These are phyloP conservation scores for Hermaeophaga mercurialis DNA, from an alignment of 2,888 invertebrate genomes.

Conservation along the genomic window DNA sequence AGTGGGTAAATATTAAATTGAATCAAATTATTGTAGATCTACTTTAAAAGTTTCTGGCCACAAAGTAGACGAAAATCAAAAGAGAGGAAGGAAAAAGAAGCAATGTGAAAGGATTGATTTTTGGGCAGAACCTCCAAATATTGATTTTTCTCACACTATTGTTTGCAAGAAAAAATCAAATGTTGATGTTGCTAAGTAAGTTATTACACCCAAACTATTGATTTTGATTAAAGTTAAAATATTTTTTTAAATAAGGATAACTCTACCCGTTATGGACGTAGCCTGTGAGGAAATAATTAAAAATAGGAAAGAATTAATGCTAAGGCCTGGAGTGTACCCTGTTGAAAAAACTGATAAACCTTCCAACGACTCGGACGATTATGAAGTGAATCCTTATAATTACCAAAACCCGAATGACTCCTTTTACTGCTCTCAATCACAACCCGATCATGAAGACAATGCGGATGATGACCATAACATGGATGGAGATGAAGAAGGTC, in stretches of 20 bases:
- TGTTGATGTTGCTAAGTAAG: constrained; percentile 35
- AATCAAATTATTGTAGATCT: too few species aligned
- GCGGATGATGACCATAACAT: neutral
- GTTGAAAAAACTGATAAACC: constrained; percentile 18
- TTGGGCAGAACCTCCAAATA: constrained; percentile 26
- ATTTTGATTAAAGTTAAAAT: constrained; percentile 2
- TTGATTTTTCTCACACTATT: constrained; percentile 30
- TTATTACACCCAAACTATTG: too few species aligned
- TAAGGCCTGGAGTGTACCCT: constrained; percentile 34
- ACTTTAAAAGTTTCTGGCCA: constrained; percentile 23
- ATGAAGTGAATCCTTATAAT: constrained; percentile 58
- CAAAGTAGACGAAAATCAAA: constrained; percentile 35
- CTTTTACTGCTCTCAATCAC: constrained; percentile 56
- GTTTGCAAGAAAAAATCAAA: constrained; percentile 33
- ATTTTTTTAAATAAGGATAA: constrained; percentile 36
- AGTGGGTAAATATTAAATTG: too few species aligned
- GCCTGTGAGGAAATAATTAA: constrained; percentile 30
- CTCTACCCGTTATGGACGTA: constrained; percentile 37
- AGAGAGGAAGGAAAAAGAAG: constrained; percentile 34
- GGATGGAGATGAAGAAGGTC: neutral
- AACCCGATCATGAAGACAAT: constrained; percentile 26
- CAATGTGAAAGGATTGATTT: too few species aligned
- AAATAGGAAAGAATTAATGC: constrained; percentile 34
- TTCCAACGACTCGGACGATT: constrained; percentile 43
- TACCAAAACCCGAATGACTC: constrained; percentile 63